Evolutionary conservation across 2,888 invertebrate genomes (phyloP), one percentile per base, ranked within the genome.

Genomic region (Ptilodon capucinus): DNA sequence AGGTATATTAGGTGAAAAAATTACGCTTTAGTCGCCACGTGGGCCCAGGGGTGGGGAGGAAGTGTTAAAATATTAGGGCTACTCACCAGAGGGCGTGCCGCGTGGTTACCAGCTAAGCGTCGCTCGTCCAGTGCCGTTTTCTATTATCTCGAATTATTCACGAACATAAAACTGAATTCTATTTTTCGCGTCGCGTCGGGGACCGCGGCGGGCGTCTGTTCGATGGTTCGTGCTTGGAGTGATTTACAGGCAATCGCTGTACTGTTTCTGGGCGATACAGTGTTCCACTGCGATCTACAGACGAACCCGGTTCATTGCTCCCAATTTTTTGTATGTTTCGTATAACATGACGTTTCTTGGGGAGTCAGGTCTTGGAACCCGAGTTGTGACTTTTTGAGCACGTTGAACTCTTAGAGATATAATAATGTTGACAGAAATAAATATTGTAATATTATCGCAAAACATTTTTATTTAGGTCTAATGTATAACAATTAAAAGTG

Each of bases 181-280:
- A 88, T 89, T 89, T 89, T 89, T 84, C 82, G 89, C 85, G 76
- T 74, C 76, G 79, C 84, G 74, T 72, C 77, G 73, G 67, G 68
- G 70, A 71, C 67, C 60, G 70, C 70, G 64, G 77, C 76, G 74
- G 71, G 77, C 83, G 83, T 77, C 76, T 70, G 74, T 71, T 75
- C 82, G 81, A 74, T 82, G 80, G 74, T 64, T 68, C 69, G 75
- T 75, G 77, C 64, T 75, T 70, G 76, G 77, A 79, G 82, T 86
- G 86, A 88, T 88, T 86, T 87, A 86, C 81, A 78, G 73, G 79
- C 68, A 74, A 68, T 69, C 71, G 72, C 70, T 64, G 64, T 66
- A 57, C 84, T 84, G 86, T 86, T 84, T 86, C 87, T 85, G 85
- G 86, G 87, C 77, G 76, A 80, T 71, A 59, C 64, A 64, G 73